Evolutionary conservation across 2,888 invertebrate species (phyloP), one percentile per base, ranked within the genome.

Genomic region (Ischnus inquisitorius): DNA sequence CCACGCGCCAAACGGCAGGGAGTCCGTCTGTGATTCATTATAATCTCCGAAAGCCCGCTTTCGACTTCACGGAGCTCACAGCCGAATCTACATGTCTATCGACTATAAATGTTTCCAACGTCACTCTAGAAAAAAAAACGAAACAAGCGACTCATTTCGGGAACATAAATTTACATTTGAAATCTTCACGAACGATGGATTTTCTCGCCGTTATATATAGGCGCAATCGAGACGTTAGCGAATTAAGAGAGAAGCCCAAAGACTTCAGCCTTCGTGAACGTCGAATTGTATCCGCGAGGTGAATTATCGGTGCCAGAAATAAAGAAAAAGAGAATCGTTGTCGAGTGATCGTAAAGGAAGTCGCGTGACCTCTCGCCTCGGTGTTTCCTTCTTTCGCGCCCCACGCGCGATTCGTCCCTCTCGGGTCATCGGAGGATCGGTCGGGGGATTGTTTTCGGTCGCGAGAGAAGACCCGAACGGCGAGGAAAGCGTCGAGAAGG

Each of bases 11-110:
- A 43, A 41, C 83, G 71, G 64, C 79, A 78, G 86, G 80, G 82
- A 79, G 76, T 78, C 81, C 67, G 41, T 64, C 74, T 60, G 84
- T 80, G 86, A 86, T 84, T 84, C 81, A 84, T 84, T 82, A 82
- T 71, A 81, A 84, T 84, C 78, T 79, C 71, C 54, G 71, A n/a
- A n/a, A 79, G 60, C 71, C 48, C 69, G 57, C 64, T 75, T 28
- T 14, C 25, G 57, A 48, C 48, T 71, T 54, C 65, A 72, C 72
- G 64, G 62, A 65, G 64, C 75, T 82, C 54, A 79, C 72, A 39
- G 46, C 48, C 34, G 43, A 82, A 82, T 84, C 81, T 76, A 39
- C 84, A 82, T 71, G 76, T 54, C 72, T 51, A 43, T 76, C 76
- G 51, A 57, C 75, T 22, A 43, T 67, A 48, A 79, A 65, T 19